Evolutionary conservation across 2,888 invertebrate genomes (phyloP).

Genomic region (Acanthosepion pharaonis): DNA sequence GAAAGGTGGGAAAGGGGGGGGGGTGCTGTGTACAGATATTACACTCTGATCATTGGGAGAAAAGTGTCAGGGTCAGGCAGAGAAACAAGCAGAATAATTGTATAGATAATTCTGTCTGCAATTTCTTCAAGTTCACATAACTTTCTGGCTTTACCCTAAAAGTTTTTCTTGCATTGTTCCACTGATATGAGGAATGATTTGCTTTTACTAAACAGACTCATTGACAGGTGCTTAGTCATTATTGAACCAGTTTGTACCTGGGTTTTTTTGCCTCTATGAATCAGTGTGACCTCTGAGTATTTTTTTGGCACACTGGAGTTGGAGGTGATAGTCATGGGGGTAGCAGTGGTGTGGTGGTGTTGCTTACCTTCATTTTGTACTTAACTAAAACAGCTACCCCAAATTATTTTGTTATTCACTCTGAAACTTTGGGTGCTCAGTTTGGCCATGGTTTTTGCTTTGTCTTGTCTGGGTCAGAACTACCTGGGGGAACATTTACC

Average conservation of each 20-base stretch:
- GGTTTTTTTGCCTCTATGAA: background rate
- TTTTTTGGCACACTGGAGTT: background rate
- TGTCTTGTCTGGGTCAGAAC: too few relatives aligned
- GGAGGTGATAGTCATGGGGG: background rate
- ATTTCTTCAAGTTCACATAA: too few relatives aligned
- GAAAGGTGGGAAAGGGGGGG: too few relatives aligned
- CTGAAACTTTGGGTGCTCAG: background rate
- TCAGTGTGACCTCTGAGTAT: slow-evolving; percentile 10
- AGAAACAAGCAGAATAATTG: too few relatives aligned
- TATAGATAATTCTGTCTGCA: too few relatives aligned
- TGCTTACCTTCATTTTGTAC: background rate
- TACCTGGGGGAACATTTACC: too few relatives aligned
- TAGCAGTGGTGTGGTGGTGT: background rate
- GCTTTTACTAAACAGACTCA: background rate
- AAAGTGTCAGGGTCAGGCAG: too few relatives aligned
- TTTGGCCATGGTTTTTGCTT: background rate
- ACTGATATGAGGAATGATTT: background rate
- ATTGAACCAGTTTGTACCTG: background rate
- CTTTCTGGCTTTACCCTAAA: background rate
- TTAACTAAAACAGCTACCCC: background rate
- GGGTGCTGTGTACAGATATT: too few relatives aligned
- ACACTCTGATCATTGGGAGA: too few relatives aligned
- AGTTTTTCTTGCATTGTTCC: background rate
- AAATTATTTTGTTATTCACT: background rate
- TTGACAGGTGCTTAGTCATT: background rate